A percentile compares a stretch with the other conserved stretches of the same genome.
Conservation (phyloP, 2,888 invertebrate species). For the Odontothrips loti region DNA sequence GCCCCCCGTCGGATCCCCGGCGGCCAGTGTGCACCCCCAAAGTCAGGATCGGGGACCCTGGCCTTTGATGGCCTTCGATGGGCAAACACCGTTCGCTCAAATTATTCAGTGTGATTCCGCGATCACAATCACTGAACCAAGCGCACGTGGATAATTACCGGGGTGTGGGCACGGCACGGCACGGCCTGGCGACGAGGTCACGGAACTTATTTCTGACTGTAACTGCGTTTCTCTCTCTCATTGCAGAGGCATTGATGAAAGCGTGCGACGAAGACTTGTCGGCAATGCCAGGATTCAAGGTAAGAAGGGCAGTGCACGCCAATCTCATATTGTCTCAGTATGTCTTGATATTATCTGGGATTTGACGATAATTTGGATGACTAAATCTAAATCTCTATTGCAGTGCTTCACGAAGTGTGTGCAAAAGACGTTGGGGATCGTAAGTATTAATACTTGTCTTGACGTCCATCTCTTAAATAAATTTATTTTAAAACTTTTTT, state of each 20-base stretch:
- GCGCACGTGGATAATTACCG: neutral
- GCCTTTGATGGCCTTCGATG: no score
- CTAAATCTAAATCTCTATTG: no score
- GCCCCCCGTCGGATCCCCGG: no score
- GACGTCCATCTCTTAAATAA: no score
- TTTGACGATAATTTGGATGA: no score
- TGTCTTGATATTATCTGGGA: no score
- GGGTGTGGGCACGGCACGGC: neutral
- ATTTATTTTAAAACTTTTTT: neutral
- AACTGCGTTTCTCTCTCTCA: neutral
- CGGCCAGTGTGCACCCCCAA: no score
- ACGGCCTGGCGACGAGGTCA: neutral
- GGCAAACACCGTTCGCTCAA: no score
- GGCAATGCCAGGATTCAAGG: neutral
- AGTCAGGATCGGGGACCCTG: no score
- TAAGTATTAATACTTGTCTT: neutral
- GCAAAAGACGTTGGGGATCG: neutral
- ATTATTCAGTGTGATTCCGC: neutral
- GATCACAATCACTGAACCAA: neutral
- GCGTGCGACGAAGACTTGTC: neutral
- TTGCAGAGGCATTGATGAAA: neutral
- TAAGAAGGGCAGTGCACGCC: neutral
- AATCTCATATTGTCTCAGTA: no score
- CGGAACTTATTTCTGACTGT: neutral
- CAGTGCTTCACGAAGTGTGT: slow-evolving; percentile 17